A percentile compares a stretch with the other conserved stretches of the same genome.
phyloP scores from a whole-genome alignment of 2,888 invertebrate species.

The Charanyca ferruginea region DNA sequence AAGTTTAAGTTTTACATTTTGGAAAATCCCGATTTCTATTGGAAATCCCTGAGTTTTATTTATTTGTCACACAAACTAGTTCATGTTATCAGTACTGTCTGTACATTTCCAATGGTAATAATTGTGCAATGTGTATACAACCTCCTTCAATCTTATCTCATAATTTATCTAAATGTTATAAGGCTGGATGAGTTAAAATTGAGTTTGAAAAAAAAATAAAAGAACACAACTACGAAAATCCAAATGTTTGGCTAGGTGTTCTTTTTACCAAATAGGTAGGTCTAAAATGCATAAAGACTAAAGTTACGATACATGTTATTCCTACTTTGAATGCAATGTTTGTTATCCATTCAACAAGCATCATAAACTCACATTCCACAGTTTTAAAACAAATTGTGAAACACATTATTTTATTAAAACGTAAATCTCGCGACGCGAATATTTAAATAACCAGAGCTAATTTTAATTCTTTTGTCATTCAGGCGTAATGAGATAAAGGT shows the following conservation, averaged over 20 bases:
- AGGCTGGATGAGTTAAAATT: not conserved
- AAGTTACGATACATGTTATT: not conserved
- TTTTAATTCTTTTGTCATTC: slow-evolving; percentile 56
- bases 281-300: too few species aligned
- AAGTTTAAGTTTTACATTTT: not conserved
- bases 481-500: slow-evolving; percentile 40
- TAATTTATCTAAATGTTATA: not conserved
- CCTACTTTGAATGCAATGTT: not conserved
- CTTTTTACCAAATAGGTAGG: slow-evolving; percentile 4
- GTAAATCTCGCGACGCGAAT: slow-evolving; percentile 16
- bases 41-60: slow-evolving; percentile 11
- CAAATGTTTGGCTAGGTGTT: not conserved
- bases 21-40: slow-evolving; percentile 9
- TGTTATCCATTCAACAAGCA: slow-evolving; percentile 12
- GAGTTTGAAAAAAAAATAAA: not conserved
- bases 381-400: slow-evolving; percentile 10
- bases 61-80: slow-evolving; percentile 14
- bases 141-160: slow-evolving; percentile 9
- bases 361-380: slow-evolving; percentile 15
- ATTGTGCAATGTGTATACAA: slow-evolving; percentile 35
- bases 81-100: slow-evolving; percentile 9
- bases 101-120: not conserved
- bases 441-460: slow-evolving; percentile 34
- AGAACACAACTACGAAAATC: too few species aligned
- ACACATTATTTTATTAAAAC: slow-evolving; percentile 23